Evolutionary conservation across 23 tunicate genomes (phyloP).

Genomic region (Aplidium turbinatum): DNA sequence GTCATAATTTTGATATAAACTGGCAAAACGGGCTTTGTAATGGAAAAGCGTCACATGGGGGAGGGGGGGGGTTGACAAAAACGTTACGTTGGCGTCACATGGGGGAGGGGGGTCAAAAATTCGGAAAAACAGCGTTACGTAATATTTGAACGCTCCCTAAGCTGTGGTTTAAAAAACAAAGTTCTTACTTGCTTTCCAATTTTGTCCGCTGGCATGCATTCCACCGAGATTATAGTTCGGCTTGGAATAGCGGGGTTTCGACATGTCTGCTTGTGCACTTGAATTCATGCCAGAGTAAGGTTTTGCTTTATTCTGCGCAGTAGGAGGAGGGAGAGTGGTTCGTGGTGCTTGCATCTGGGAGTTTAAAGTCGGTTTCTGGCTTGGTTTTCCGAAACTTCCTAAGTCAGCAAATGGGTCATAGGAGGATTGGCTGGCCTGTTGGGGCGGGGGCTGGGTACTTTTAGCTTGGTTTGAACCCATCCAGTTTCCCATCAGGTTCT

Average conservation of each 20-base stretch:
- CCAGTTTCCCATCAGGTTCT: slow-evolving; percentile 41
- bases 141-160: no score
- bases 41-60: no score
- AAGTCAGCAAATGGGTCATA: slow-evolving; percentile 50
- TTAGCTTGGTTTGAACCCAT: slow-evolving; percentile 24
- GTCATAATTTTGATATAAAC: no score
- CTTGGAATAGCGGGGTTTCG: slow-evolving; percentile 9
- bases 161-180: not conserved
- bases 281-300: no score
- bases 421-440: not conserved
- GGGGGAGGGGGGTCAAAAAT: no score
- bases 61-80: no score
- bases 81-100: no score
- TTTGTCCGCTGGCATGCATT: slow-evolving; percentile 34
- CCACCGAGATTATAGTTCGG: slow-evolving; percentile 64
- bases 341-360: not conserved
- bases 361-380: not conserved
- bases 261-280: no score
- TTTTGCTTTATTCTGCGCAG: no score
- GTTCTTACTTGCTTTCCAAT: slow-evolving; percentile 92
- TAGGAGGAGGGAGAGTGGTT: no score
- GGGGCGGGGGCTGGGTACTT: not conserved
- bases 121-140: no score
- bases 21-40: no score
- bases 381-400: slow-evolving; percentile 48